Evolutionary conservation across 2,888 invertebrate species (phyloP).

Genomic region (Lithophane ornitopus): DNA sequence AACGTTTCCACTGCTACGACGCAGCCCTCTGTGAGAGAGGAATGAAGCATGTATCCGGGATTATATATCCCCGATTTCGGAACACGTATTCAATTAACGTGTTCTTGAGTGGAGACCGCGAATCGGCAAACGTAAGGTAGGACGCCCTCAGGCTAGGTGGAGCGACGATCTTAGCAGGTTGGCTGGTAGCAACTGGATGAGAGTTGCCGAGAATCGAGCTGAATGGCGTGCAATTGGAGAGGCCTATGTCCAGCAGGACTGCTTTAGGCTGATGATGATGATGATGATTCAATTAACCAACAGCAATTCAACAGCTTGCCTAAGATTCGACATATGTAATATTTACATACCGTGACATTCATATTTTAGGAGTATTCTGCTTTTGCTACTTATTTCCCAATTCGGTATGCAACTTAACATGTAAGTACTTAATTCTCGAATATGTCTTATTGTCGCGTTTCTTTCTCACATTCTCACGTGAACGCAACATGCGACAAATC

Average conservation of each 20-base stretch:
- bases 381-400: conserved; percentile 51
- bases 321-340: neutral
- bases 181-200: no score
- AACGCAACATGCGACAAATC: conserved; percentile 65
- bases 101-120: no score
- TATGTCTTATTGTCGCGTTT: conserved; percentile 71
- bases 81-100: neutral
- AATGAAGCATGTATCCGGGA: neutral
- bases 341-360: neutral
- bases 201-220: no score
- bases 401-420: conserved; percentile 40
- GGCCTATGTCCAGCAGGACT: no score
- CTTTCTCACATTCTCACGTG: conserved; percentile 70
- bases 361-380: neutral
- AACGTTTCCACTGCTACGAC: neutral
- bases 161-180: no score
- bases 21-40: neutral
- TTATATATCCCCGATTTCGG: neutral
- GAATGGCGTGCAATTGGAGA: no score
- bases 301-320: neutral
- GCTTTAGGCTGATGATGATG: no score
- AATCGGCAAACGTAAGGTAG: no score
- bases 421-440: conserved; percentile 38
- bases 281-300: neutral
- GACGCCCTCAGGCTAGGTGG: no score